phyloP scores from a whole-genome alignment of 2,797 vertebrate species.

The Tragelaphus eurycerus region DNA sequence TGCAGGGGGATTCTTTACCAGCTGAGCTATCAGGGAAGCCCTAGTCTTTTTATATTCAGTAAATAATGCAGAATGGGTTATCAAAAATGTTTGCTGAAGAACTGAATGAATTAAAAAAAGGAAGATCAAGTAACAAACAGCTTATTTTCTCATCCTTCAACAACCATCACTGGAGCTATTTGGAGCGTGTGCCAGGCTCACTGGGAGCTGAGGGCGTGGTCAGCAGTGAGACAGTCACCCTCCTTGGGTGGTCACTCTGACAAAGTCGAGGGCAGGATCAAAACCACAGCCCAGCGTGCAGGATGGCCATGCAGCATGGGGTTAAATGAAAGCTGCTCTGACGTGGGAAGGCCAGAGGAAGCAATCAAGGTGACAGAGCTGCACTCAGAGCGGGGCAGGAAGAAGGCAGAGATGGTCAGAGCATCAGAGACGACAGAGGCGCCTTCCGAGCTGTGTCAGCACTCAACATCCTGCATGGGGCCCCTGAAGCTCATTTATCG shows the following conservation, averaged over 20 bases:
- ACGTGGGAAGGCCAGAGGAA: background rate
- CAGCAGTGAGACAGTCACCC: background rate
- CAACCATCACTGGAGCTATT: accelerated
- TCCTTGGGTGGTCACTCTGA: too few relatives aligned
- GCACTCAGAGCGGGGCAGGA: background rate
- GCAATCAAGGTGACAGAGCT: background rate
- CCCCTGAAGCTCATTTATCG: background rate
- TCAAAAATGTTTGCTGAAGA: background rate
- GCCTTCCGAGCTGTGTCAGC: too few relatives aligned
- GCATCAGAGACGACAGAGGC: accelerated
- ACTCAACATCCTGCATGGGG: accelerated
- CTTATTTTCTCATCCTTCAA: background rate
- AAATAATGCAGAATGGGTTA: background rate
- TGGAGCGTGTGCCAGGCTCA: accelerated
- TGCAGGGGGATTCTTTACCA: background rate
- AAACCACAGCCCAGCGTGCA: accelerated
- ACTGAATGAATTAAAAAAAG: background rate
- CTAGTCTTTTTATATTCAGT: background rate
- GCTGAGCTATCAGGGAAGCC: background rate
- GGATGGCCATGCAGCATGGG: accelerated
- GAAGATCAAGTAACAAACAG: background rate
- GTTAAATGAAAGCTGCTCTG: background rate
- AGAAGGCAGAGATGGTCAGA: background rate
- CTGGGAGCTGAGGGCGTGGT: background rate
- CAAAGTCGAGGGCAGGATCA: accelerated